Evolutionary conservation across 2,888 invertebrate species (phyloP).

Genomic region (Parnassius mnemosyne): DNA sequence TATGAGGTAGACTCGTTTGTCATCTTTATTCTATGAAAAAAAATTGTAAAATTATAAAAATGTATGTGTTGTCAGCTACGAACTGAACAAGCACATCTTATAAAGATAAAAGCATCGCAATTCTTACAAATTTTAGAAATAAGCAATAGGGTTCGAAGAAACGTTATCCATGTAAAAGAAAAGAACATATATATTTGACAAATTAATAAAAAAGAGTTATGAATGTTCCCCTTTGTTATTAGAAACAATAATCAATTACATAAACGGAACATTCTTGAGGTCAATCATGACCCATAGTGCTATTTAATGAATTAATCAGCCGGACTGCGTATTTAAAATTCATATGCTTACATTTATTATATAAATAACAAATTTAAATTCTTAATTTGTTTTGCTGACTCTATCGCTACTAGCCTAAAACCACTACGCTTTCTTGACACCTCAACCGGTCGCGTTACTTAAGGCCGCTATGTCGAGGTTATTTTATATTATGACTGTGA

Average conservation of each 20-base stretch:
- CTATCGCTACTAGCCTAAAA: conserved; percentile 7
- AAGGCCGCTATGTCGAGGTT: conserved; percentile 22
- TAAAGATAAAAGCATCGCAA: too few relatives aligned
- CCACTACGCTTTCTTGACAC: conserved; percentile 8
- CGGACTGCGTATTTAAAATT: background rate
- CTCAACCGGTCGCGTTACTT: conserved; percentile 6
- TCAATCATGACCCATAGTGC: conserved; percentile 6
- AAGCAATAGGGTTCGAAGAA: too few relatives aligned
- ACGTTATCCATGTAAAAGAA: too few relatives aligned
- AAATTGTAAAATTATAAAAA: too few relatives aligned
- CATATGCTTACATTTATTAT: background rate
- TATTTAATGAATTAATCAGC: background rate
- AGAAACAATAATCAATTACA: conserved; percentile 35
- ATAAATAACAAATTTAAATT: background rate
- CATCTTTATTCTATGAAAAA: too few relatives aligned
- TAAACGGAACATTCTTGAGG: conserved; percentile 52
- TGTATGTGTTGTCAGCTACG: too few relatives aligned
- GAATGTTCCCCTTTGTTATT: too few relatives aligned
- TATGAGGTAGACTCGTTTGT: too few relatives aligned
- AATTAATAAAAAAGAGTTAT: too few relatives aligned
- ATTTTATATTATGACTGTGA: conserved; percentile 6
- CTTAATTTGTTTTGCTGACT: background rate
- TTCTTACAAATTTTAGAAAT: too few relatives aligned
- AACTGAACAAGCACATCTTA: too few relatives aligned
- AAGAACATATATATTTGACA: too few relatives aligned